Evolutionary conservation across 2,888 invertebrate species (phyloP), one percentile per base, ranked within the genome.

Genomic region (Adineta ricciae): DNA sequence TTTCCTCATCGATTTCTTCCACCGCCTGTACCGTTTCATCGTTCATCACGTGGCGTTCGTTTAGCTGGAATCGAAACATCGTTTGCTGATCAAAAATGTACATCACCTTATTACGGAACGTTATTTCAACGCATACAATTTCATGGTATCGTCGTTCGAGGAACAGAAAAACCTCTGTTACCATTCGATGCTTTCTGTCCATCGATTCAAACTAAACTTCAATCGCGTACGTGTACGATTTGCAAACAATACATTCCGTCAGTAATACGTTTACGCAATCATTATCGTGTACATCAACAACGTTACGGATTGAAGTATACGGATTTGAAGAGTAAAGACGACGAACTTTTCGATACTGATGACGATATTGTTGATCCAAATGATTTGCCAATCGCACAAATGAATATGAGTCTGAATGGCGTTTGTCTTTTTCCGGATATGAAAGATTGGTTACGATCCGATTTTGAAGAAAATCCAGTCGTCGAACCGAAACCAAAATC

Each of bases 1-100:
- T 78, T 78, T 78, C 78, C 78, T n/a, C 78, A 78, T 78, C 78
- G 78, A 38, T 78, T 78, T 78, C 41, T 78, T 38, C 78, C 78
- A 78, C 78, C 78, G n/a, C 78, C 78, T 24, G 78, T 78, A 24
- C 78, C 78, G 41, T 78, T 78, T 78, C 16, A 78, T 41, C 78
- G 78, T 41, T 41, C 78, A 41, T 41, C 78, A 19, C 38, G 41
- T n/a, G 78, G 78, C 14, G 41, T 78, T 14, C 41, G 41, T 7
- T 41, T 78, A 41, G 78, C 21, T 41, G 36, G 41, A 16, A 78
- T 41, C n/a, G 78, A 78, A 32, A 14, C 64, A 32, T 32, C 64
- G 19, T 64, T 14, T 32, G 27, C 64, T 36, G 32, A 64, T 64
- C 0, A 16, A 14, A 64, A 64, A 64, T 16, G 16, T 3, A 32